These are phyloP conservation scores for Chrysolina oricalcia DNA, from an alignment of 2,888 invertebrate genomes.

Conservation along the genomic window DNA sequence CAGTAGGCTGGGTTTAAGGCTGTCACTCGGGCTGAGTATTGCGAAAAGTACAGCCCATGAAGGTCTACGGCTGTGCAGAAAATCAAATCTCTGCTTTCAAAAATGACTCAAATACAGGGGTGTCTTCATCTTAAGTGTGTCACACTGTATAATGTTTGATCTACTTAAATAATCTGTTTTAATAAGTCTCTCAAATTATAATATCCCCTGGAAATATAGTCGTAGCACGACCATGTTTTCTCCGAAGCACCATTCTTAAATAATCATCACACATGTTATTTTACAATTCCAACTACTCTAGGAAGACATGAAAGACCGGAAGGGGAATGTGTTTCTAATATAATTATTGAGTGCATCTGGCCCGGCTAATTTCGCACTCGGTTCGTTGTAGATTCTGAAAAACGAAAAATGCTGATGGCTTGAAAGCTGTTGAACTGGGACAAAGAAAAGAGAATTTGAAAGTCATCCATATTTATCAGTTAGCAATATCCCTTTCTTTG, in stretches of 20 bases:
- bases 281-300: constrained; percentile 35
- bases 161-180: too few relatives aligned
- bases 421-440: not conserved
- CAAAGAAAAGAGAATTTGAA: not conserved
- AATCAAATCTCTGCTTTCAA: too few relatives aligned
- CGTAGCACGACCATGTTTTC: not conserved
- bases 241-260: constrained; percentile 27
- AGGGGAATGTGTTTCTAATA: constrained; percentile 70
- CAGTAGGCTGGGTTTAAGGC: too few relatives aligned
- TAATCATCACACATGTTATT: constrained; percentile 41
- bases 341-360: constrained; percentile 61
- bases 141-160: too few relatives aligned
- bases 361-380: constrained; percentile 58
- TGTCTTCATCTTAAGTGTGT: too few relatives aligned
- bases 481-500: too few relatives aligned
- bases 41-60: too few relatives aligned
- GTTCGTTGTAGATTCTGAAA: not conserved
- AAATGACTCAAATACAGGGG: too few relatives aligned
- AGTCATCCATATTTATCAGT: too few relatives aligned
- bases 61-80: too few relatives aligned
- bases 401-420: constrained; percentile 10
- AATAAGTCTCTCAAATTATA: not conserved
- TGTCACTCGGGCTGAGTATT: too few relatives aligned
- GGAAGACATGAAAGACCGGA: constrained; percentile 59
- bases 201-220: not conserved